Percentiles rank a stretch among this genome's conserved stretches.
phyloP scores from a whole-genome alignment of 2,797 vertebrate species.

The Yasuhikotakia modesta region DNA sequence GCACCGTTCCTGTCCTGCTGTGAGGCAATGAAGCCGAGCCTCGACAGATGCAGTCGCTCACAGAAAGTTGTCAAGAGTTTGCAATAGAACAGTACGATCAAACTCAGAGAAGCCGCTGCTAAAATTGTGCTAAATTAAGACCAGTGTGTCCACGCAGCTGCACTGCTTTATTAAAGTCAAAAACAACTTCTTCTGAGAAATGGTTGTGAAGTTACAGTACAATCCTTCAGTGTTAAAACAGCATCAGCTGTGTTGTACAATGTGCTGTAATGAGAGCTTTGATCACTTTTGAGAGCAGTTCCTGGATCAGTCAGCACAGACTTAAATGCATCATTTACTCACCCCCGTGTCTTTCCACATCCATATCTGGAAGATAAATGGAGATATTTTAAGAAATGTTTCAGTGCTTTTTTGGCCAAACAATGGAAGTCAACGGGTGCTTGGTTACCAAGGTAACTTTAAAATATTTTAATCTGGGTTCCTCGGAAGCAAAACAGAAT shows the following conservation, averaged over 20 bases:
- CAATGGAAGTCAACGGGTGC: not conserved
- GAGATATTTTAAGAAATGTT: too few species aligned
- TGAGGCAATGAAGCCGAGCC: not conserved
- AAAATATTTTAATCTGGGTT: too few species aligned
- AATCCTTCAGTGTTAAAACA: not conserved
- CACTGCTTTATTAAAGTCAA: constrained; percentile 5
- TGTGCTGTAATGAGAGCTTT: not conserved
- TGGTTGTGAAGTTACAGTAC: not conserved
- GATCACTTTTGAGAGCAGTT: not conserved
- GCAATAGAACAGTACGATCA: not conserved
- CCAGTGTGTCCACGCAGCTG: not conserved
- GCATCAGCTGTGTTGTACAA: not conserved
- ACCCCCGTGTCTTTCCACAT: too few species aligned
- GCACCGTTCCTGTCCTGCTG: not conserved
- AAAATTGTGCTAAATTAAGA: constrained; percentile 8
- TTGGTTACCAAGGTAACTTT: not conserved
- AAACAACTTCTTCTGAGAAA: not conserved
- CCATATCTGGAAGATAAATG: too few species aligned
- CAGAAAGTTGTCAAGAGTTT: constrained; percentile 3
- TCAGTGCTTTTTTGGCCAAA: too few species aligned
- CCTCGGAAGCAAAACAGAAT: too few species aligned
- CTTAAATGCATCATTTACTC: not conserved
- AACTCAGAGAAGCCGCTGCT: not conserved
- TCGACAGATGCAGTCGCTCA: not conserved
- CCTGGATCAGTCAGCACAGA: not conserved